Conservation (phyloP, 2,113 vertebrate species). For the Pao palembangensis region DNA sequence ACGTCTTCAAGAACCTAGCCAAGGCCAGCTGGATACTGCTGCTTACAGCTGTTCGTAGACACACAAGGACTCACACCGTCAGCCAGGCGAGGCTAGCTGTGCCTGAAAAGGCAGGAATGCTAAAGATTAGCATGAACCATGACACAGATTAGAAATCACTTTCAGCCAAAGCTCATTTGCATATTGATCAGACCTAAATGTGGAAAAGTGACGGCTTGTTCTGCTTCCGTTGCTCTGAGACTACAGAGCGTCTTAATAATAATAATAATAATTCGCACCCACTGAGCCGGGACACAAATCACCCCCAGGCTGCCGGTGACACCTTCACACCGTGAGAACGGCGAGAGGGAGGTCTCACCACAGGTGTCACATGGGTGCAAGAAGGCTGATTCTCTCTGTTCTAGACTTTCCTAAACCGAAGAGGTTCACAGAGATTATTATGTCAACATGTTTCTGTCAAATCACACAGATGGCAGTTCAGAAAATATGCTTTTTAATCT, state of each 20-base stretch:
- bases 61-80: slow-evolving; percentile 14
- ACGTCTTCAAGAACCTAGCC: too few relatives aligned
- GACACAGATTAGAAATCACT: slow-evolving; percentile 2
- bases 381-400: background rate
- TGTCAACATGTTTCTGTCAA: too few relatives aligned
- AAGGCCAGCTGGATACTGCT: background rate
- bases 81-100: slow-evolving; percentile 13
- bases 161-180: slow-evolving; percentile 14
- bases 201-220: background rate
- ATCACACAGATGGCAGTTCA: too few relatives aligned
- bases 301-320: slow-evolving; percentile 18
- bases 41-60: slow-evolving; percentile 12
- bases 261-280: background rate
- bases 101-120: slow-evolving; percentile 8
- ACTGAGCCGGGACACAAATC: background rate
- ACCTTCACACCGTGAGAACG: background rate
- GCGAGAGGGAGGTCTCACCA: background rate
- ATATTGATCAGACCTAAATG: slow-evolving; percentile 40
- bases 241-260: background rate
- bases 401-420: too few relatives aligned
- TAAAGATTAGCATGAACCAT: slow-evolving; percentile 4
- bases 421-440: too few relatives aligned
- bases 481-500: too few relatives aligned
- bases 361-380: slow-evolving; percentile 15
- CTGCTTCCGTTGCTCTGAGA: background rate